phyloP scores from a whole-genome alignment of 2,113 vertebrate species.

The Chinchilla lanigera region DNA sequence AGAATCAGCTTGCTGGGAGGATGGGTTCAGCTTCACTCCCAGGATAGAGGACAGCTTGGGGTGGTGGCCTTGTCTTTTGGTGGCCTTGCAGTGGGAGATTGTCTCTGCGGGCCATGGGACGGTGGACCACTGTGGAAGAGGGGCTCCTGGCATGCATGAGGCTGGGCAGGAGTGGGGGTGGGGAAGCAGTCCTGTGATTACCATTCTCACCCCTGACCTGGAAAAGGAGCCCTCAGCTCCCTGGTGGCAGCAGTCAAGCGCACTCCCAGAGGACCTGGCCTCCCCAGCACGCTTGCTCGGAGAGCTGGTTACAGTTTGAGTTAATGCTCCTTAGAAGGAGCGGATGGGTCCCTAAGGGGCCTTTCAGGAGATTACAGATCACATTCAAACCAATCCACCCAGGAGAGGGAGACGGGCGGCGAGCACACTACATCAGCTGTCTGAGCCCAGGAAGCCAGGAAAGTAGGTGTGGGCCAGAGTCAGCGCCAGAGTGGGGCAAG shows the following conservation, averaged over 20 bases:
- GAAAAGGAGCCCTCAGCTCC: not conserved
- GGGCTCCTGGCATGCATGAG: not conserved
- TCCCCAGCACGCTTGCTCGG: not conserved
- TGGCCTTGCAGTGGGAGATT: not conserved
- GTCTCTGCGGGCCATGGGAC: not conserved
- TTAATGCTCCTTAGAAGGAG: conserved; percentile 88
- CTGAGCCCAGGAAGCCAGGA: conserved; percentile 7
- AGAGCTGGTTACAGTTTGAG: conserved; percentile 86
- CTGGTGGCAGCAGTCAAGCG: not conserved
- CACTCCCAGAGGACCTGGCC: conserved; percentile 58
- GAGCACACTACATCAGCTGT: conserved; percentile 62
- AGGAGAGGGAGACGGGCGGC: conserved; percentile 55
- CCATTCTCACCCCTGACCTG: not conserved
- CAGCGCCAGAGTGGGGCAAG: not conserved
- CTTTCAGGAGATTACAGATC: conserved; percentile 86
- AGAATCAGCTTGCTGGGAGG: not conserved
- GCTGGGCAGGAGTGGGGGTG: not conserved
- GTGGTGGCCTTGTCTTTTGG: not conserved
- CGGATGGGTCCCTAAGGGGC: conserved; percentile 85
- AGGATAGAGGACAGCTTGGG: not conserved
- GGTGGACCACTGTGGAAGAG: not conserved
- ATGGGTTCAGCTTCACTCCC: not conserved
- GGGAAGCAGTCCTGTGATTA: not conserved
- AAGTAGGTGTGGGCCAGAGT: not conserved
- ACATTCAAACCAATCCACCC: conserved; percentile 82